Evolutionary conservation across 2,888 invertebrate species (phyloP), one percentile per base, ranked within the genome.

Genomic region (Osmoderma eremita): DNA sequence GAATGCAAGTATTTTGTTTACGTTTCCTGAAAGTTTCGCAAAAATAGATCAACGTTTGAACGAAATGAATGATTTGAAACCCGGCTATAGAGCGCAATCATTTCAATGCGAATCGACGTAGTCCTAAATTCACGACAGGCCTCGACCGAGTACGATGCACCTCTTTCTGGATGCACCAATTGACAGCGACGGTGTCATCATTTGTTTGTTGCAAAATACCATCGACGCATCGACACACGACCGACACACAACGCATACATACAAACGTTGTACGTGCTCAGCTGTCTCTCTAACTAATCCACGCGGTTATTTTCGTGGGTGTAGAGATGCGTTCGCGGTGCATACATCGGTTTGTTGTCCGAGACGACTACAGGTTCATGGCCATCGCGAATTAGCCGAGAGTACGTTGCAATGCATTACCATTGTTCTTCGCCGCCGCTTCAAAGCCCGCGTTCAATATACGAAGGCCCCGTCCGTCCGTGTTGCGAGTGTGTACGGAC

Each of bases 111-210:
- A n/a, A n/a, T n/a, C n/a, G n/a, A n/a, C n/a, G n/a, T n/a, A n/a
- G n/a, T n/a, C n/a, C n/a, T n/a, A n/a, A n/a, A n/a, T n/a, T n/a
- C n/a, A n/a, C n/a, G n/a, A n/a, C n/a, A n/a, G n/a, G n/a, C n/a
- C n/a, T n/a, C n/a, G n/a, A n/a, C n/a, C n/a, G n/a, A 45, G 61
- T 61, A 15, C 61, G n/a, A 18, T 61, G 61, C 61, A 61, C 56
- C 22, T 56, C 20, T 36, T n/a, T 17, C 53, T 53, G 24, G 24
- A 12, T 24, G 24, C 22, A 50, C n/a, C 20, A 22, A 22, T 20
- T 20, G 20, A 50, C 1, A 12, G 20, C 4, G 20, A 8, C 50
- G 12, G 22, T 17, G 20, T 18, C 24, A 13, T 53, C 12, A 36
- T 53, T 24, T 53, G 53, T 38, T 53, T 53, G 24, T 53, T 13